Percentiles rank a stretch among this genome's conserved stretches.
phyloP scores from a whole-genome alignment of 2,113 vertebrate species.

The Arenaria interpres region DNA sequence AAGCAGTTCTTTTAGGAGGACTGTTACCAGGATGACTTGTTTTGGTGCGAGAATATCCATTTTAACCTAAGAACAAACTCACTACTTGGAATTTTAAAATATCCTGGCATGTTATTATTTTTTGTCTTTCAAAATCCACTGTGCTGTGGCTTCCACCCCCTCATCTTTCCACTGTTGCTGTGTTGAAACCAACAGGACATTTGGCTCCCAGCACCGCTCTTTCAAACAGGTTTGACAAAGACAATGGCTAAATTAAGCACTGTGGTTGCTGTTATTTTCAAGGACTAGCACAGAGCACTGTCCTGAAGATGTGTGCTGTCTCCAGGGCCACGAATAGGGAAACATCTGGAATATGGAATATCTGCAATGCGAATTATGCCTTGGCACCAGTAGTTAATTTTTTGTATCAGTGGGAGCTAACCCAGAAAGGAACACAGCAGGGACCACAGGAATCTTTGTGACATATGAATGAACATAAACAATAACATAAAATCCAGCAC shows the following conservation, averaged over 20 bases:
- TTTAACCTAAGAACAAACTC: background rate
- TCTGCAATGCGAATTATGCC: background rate
- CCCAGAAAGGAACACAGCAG: background rate
- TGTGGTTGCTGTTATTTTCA: background rate
- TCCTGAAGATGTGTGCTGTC: background rate
- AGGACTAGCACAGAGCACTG: background rate
- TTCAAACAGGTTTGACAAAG: background rate
- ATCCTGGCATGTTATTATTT: background rate
- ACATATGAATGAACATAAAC: rapidly evolving
- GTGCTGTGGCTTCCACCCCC: background rate
- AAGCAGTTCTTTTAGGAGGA: background rate
- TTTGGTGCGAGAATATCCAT: background rate
- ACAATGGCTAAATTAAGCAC: background rate
- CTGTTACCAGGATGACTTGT: background rate
- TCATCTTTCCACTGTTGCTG: background rate
- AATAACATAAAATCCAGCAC: background rate
- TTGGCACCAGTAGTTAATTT: background rate
- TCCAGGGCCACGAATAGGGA: background rate
- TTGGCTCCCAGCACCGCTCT: background rate
- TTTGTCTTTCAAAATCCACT: background rate
- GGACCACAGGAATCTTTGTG: too few species aligned
- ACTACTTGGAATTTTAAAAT: background rate
- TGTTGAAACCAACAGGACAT: background rate
- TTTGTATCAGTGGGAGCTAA: background rate
- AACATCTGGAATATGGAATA: too few species aligned